These are phyloP conservation scores for Napeogenes inachia DNA, from an alignment of 2,888 invertebrate genomes.

Conservation along the genomic window DNA sequence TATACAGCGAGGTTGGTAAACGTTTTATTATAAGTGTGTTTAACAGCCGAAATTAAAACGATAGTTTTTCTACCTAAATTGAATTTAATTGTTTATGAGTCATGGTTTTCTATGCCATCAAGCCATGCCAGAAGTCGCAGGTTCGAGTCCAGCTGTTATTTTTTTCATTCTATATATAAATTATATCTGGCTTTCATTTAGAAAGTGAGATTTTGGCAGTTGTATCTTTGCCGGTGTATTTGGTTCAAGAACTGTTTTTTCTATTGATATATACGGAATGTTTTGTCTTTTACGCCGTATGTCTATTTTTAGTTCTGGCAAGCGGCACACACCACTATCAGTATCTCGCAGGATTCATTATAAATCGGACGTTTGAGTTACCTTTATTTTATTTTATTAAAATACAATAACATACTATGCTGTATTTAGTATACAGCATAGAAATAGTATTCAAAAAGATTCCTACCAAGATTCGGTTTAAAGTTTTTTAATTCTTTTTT, in stretches of 20 bases:
- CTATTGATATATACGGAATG: constrained; percentile 15
- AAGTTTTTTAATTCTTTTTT: constrained; percentile 31
- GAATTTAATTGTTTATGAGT: too few relatives aligned
- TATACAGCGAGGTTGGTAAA: too few relatives aligned
- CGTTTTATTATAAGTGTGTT: too few relatives aligned
- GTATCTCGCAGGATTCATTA: constrained; percentile 38
- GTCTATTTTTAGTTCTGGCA: constrained; percentile 62
- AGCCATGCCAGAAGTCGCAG: too few relatives aligned
- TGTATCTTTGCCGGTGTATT: not conserved
- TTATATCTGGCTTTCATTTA: too few relatives aligned
- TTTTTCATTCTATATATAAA: too few relatives aligned
- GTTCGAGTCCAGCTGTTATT: too few relatives aligned
- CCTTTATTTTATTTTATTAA: not conserved
- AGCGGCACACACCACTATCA: constrained; percentile 41
- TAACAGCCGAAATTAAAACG: too few relatives aligned
- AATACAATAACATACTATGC: constrained; percentile 42
- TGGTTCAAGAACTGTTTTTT: not conserved
- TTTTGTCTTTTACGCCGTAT: constrained; percentile 37
- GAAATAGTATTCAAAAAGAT: constrained; percentile 50
- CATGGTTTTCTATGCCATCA: too few relatives aligned
- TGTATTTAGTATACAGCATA: constrained; percentile 61
- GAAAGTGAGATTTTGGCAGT: constrained; percentile 6
- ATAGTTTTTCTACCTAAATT: too few relatives aligned
- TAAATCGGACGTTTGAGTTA: constrained; percentile 38
- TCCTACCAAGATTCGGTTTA: constrained; percentile 47